These are phyloP conservation scores for Malurus elegans DNA, from an alignment of 2,113 vertebrate species.

Conservation along the genomic window DNA sequence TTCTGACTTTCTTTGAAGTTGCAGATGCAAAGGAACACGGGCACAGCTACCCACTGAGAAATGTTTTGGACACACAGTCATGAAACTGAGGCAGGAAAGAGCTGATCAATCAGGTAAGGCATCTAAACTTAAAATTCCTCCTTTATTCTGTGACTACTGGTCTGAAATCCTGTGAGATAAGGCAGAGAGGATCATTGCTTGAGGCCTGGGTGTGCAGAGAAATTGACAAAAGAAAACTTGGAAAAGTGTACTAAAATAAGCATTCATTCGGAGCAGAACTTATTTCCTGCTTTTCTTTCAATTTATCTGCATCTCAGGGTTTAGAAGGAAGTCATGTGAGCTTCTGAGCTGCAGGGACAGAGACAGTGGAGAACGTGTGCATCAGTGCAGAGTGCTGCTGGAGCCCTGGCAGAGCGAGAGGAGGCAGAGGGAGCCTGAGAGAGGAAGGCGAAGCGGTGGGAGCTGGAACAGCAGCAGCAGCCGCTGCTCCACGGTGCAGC, in stretches of 20 bases:
- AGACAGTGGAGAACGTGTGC: constrained; percentile 32
- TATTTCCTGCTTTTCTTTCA: constrained; percentile 1
- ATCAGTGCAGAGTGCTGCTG: constrained; percentile 52
- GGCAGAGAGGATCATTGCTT: background rate
- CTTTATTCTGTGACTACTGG: background rate
- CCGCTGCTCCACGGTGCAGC: background rate
- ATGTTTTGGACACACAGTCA: background rate
- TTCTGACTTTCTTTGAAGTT: background rate
- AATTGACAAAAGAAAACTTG: background rate
- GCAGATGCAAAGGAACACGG: background rate
- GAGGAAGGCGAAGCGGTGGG: constrained; percentile 26
- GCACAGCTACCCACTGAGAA: background rate
- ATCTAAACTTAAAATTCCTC: background rate
- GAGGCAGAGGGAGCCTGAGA: constrained; percentile 38
- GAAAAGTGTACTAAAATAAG: background rate
- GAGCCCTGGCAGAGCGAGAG: constrained; percentile 36
- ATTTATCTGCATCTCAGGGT: constrained; percentile 46
- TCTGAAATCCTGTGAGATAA: background rate
- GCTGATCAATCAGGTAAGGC: background rate
- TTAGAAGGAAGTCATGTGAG: constrained; percentile 68
- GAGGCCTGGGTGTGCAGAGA: background rate
- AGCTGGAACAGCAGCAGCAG: constrained; percentile 48
- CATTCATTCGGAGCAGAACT: background rate
- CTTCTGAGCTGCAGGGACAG: constrained; percentile 47
- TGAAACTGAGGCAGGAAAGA: background rate